phyloP scores from a whole-genome alignment of 2,113 vertebrate species.

The Ceratotherium simum region DNA sequence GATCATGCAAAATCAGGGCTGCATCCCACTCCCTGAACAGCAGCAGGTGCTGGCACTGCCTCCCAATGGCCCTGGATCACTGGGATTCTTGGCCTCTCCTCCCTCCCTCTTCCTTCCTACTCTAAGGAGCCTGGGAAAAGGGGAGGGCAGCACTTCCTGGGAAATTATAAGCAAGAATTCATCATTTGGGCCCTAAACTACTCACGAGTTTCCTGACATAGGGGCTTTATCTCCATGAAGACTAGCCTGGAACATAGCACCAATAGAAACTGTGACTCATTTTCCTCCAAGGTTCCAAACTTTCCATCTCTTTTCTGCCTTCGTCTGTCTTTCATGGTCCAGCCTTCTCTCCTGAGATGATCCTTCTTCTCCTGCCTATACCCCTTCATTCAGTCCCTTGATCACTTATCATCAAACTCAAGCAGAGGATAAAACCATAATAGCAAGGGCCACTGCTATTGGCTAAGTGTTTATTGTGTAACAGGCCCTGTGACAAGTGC shows the following conservation, averaged over 20 bases:
- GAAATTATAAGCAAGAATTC: not conserved
- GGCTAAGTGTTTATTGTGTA: not conserved
- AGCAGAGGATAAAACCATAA: not conserved
- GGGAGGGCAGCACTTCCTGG: not conserved
- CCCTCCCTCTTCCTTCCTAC: not conserved
- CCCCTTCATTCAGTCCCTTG: not conserved
- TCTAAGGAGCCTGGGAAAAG: not conserved
- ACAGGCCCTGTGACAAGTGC: not conserved
- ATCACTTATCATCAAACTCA: not conserved
- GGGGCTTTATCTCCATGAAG: not conserved
- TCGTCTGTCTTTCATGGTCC: not conserved
- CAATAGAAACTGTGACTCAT: not conserved
- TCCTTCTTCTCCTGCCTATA: not conserved
- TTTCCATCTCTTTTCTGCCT: not conserved
- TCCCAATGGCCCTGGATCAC: not conserved
- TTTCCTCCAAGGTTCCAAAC: not conserved
- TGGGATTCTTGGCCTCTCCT: not conserved
- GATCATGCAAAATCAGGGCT: slow-evolving; percentile 83
- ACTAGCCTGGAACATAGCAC: not conserved
- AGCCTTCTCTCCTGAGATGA: not conserved
- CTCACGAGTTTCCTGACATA: not conserved
- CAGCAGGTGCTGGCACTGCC: slow-evolving; percentile 89
- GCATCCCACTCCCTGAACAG: slow-evolving; percentile 88
- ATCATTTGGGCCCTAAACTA: not conserved
- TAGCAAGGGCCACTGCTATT: not conserved